These are phyloP conservation scores for Aphidoletes aphidimyza DNA, from an alignment of 2,888 invertebrate species.

Conservation along the genomic window DNA sequence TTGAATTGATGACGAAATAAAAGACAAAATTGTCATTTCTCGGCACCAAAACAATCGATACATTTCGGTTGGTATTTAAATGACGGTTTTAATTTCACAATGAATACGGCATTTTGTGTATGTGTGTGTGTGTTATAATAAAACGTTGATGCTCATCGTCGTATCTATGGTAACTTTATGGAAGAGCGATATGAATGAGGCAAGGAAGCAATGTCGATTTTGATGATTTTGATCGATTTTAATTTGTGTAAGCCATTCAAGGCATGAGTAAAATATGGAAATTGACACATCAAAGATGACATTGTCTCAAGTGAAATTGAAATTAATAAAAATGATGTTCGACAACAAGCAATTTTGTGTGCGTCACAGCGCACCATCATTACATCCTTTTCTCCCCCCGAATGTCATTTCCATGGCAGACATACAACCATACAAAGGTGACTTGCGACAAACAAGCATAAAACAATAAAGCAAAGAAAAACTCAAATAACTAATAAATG, in stretches of 20 bases:
- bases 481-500: slow-evolving; percentile 51
- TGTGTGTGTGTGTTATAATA: no score
- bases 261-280: slow-evolving; percentile 35
- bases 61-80: slow-evolving; percentile 23
- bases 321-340: slow-evolving; percentile 51
- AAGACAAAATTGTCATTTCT: no score
- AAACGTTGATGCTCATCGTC: background rate
- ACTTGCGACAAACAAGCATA: background rate
- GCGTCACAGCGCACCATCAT: background rate
- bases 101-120: slow-evolving; percentile 14
- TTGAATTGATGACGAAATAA: slow-evolving; percentile 26
- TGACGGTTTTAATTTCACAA: background rate
- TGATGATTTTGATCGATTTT: slow-evolving; percentile 43
- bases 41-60: slow-evolving; percentile 42
- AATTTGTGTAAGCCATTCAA: slow-evolving; percentile 33
- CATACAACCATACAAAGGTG: no score
- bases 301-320: slow-evolving; percentile 41
- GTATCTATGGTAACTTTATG: background rate
- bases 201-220: background rate
- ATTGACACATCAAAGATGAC: slow-evolving; percentile 47
- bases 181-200: background rate
- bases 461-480: background rate
- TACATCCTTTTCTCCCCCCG: background rate
- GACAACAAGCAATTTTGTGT: slow-evolving; percentile 39
- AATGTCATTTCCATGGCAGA: background rate